phyloP scores from a whole-genome alignment of 2,797 vertebrate genomes.

The Xerus rutilus region DNA sequence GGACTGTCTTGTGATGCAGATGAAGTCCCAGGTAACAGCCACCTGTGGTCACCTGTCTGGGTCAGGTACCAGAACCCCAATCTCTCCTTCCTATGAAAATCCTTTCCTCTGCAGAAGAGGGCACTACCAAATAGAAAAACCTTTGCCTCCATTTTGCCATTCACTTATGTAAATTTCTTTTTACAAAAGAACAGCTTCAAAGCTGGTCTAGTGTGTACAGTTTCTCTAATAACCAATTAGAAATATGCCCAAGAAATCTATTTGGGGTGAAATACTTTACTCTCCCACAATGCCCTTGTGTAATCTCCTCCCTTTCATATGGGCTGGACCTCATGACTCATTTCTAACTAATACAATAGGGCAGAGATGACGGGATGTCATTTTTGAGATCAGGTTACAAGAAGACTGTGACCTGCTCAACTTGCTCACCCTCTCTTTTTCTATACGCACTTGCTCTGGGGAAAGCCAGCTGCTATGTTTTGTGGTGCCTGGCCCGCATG shows the following conservation, averaged over 20 bases:
- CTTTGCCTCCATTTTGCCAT: background rate
- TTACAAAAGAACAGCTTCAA: background rate
- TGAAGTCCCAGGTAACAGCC: background rate
- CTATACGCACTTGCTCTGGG: background rate
- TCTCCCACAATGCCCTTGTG: too few species aligned
- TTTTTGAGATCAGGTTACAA: background rate
- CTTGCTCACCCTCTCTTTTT: background rate
- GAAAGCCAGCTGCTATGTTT: background rate
- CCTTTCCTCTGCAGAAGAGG: background rate
- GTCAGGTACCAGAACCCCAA: background rate
- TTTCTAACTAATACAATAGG: conserved; percentile 11
- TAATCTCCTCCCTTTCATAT: background rate
- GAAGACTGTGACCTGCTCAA: background rate
- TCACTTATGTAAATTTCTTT: background rate
- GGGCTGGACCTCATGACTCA: background rate
- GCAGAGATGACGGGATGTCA: background rate
- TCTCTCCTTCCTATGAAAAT: background rate
- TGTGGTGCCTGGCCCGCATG: background rate
- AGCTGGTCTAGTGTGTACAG: background rate
- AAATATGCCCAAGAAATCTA: background rate
- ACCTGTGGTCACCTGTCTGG: background rate
- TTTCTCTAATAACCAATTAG: background rate
- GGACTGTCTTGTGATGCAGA: background rate
- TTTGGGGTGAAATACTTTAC: background rate
- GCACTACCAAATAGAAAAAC: background rate